A percentile compares a stretch with the other conserved stretches of the same genome.
These are phyloP conservation scores for Kryptolebias ocellatus DNA, from an alignment of 2,797 vertebrate genomes.

Conservation along the genomic window DNA sequence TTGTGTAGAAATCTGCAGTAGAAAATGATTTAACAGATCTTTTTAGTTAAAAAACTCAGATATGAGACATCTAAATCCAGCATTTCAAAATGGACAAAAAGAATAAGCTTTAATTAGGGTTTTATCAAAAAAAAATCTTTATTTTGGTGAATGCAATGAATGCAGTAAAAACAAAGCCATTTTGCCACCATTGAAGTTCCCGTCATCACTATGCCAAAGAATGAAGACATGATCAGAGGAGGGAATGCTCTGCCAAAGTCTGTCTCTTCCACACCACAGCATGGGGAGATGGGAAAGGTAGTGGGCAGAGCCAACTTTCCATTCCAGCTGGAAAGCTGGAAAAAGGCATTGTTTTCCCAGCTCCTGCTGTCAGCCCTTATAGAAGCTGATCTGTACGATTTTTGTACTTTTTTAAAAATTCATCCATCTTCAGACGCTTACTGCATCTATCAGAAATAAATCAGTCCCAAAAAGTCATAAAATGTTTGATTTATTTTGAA, in stretches of 20 bases:
- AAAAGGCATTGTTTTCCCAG: constrained; percentile 66
- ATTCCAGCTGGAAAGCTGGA: constrained; percentile 75
- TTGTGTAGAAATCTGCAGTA: too few species aligned
- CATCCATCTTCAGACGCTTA: constrained; percentile 33
- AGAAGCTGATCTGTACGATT: constrained; percentile 42
- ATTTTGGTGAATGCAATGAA: constrained; percentile 11
- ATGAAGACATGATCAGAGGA: constrained; percentile 73
- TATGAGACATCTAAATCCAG: background rate
- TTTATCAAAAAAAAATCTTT: background rate
- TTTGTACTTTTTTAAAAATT: constrained; percentile 41
- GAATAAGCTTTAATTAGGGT: background rate
- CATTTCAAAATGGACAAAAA: background rate
- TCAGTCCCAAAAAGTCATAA: background rate
- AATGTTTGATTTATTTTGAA: background rate
- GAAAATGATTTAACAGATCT: too few species aligned
- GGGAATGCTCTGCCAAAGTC: constrained; percentile 61
- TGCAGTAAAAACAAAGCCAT: constrained; percentile 41
- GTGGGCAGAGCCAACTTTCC: constrained; percentile 74
- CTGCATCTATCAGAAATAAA: background rate
- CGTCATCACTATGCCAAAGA: constrained; percentile 58
- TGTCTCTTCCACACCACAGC: constrained; percentile 63
- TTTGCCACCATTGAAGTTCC: constrained; percentile 49
- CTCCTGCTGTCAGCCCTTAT: constrained; percentile 55
- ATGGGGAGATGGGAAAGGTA: constrained; percentile 68
- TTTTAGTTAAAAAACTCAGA: background rate